Evolutionary conservation across 1,140 invertebrate species (phyloP).

Genomic region (Centruroides sculpturatus): DNA sequence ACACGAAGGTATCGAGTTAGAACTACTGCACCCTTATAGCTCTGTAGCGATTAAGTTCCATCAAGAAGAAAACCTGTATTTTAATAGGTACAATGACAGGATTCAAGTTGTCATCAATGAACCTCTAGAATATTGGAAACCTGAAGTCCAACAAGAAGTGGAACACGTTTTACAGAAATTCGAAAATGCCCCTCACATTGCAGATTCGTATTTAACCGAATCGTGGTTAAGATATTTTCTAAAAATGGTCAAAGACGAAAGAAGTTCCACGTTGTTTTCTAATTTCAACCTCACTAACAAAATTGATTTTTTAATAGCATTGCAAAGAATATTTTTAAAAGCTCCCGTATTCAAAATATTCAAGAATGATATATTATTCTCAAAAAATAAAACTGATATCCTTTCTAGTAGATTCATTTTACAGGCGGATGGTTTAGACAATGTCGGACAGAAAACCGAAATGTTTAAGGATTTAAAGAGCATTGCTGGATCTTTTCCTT

Average conservation of each 20-base stretch:
- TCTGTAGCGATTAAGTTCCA: conserved; percentile 81
- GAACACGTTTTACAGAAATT: conserved; percentile 62
- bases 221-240: conserved; percentile 78
- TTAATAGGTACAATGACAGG: conserved; percentile 74
- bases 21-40: conserved; percentile 67
- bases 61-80: conserved; percentile 71
- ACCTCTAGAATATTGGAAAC: conserved; percentile 68
- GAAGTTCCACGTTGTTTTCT: conserved; percentile 42
- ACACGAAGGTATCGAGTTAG: conserved; percentile 71
- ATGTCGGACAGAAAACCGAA: conserved; percentile 75
- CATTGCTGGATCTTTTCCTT: conserved; percentile 55
- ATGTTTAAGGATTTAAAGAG: conserved; percentile 65
- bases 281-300: conserved; percentile 57
- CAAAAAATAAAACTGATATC: conserved; percentile 54
- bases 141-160: conserved; percentile 53
- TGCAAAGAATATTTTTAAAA: conserved; percentile 43
- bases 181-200: conserved; percentile 64
- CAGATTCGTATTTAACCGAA: conserved; percentile 53
- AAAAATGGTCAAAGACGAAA: conserved; percentile 53
- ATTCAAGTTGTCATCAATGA: conserved; percentile 74
- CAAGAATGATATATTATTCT: conserved; percentile 68
- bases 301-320: conserved; percentile 51
- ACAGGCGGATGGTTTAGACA: conserved; percentile 73
- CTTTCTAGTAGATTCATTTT: conserved; percentile 70
- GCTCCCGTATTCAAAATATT: conserved; percentile 39